Percentiles rank a stretch among this genome's conserved stretches.
Evolutionary conservation across 2,888 invertebrate genomes (phyloP).

Genomic region (Hofmannophila pseudospretella): DNA sequence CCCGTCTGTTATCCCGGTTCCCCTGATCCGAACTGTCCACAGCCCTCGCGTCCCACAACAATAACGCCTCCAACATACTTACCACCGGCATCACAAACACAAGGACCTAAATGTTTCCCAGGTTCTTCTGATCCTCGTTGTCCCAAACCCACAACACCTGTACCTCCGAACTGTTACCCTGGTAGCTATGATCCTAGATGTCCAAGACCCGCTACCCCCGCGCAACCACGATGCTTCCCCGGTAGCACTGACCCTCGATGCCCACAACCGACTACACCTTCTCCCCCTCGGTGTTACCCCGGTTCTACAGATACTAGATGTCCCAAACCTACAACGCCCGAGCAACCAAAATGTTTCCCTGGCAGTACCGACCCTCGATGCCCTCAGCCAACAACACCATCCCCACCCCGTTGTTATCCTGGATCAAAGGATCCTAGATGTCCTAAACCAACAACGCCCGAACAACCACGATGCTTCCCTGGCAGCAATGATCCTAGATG

Average conservation of each 20-base stretch:
- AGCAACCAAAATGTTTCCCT: constrained; percentile 20
- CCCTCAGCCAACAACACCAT: constrained; percentile 21
- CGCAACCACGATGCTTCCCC: constrained; percentile 32
- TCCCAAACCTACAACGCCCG: constrained; percentile 18
- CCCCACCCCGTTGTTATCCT: constrained; percentile 16
- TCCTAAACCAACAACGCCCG: constrained; percentile 25
- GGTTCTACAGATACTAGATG: constrained; percentile 20
- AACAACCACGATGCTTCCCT: constrained; percentile 30
- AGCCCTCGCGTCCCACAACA: constrained; percentile 18
- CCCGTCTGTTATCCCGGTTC: constrained; percentile 24
- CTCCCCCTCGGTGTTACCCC: constrained; percentile 19
- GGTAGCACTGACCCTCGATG: constrained; percentile 41
- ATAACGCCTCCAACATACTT: constrained; percentile 19
- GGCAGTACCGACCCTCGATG: constrained; percentile 19
- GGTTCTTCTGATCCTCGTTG: constrained; percentile 26
- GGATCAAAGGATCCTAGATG: constrained; percentile 33
- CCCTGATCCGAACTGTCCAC: constrained; percentile 30
- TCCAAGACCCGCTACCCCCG: constrained; percentile 20
- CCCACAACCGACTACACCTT: constrained; percentile 34
- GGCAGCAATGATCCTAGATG: constrained; percentile 23
- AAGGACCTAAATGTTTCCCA: constrained; percentile 28
- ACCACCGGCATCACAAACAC: constrained; percentile 18
- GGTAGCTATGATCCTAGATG: constrained; percentile 13
- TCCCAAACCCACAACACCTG: constrained; percentile 27
- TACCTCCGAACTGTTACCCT: constrained; percentile 19